Percentiles rank a stretch among this genome's conserved stretches.
Evolutionary conservation across 2,113 vertebrate species (phyloP).

Genomic region (Apeltes quadracus): DNA sequence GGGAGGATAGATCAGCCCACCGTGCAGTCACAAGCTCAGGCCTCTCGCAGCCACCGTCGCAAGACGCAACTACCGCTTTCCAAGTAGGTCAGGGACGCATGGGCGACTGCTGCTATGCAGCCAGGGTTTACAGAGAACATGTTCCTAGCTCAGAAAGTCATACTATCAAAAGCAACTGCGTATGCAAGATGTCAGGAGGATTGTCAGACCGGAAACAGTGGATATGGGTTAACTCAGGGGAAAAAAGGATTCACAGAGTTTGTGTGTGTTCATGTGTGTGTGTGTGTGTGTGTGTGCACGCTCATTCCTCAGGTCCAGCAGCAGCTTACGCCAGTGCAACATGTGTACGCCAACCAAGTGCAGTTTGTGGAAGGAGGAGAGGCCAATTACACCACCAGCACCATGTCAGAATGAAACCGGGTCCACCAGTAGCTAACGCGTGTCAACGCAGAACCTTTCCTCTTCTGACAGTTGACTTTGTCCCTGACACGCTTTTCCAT

Average conservation of each 20-base stretch:
- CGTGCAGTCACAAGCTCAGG: conserved; percentile 24
- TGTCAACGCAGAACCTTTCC: not conserved
- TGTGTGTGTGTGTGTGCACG: conserved; percentile 1
- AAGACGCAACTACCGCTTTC: conserved; percentile 32
- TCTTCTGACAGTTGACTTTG: not conserved
- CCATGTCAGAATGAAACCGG: conserved; percentile 82
- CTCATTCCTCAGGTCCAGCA: conserved; percentile 80
- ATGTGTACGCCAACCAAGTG: conserved; percentile 92
- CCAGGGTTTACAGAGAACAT: conserved; percentile 20
- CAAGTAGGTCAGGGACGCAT: conserved; percentile 72
- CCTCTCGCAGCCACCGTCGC: conserved; percentile 28
- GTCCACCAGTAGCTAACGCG: conserved; percentile 49
- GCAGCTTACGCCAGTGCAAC: conserved; percentile 89
- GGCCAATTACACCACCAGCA: conserved; percentile 87
- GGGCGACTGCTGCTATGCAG: conserved; percentile 17
- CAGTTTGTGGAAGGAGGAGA: conserved; percentile 93
- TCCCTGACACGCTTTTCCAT: conserved; percentile 23
- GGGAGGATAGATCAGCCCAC: conserved; percentile 28
- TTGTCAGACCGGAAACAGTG: conserved; percentile 1
- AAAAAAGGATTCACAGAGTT: conserved; percentile 19
- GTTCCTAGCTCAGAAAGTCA: not conserved
- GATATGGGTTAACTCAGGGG: conserved; percentile 1
- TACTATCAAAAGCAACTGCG: not conserved
- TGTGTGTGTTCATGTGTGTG: conserved; percentile 5
- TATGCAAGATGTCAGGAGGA: not conserved